Evolutionary conservation across 2,113 vertebrate species (phyloP), one percentile per base, ranked within the genome.

Genomic region (Laterallus jamaicensis): DNA sequence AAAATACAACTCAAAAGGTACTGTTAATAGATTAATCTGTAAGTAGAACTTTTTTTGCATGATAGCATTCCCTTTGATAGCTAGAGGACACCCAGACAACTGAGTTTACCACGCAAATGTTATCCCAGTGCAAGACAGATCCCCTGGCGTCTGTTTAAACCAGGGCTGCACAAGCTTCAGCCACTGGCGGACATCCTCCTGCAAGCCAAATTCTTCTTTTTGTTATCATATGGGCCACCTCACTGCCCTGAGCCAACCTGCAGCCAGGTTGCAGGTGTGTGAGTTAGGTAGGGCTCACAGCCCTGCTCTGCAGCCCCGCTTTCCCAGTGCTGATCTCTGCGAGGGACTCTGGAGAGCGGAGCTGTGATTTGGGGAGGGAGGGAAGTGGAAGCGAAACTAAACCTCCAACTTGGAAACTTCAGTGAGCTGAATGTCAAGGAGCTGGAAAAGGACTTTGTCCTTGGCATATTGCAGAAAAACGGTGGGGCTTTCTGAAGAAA

Each of bases 1-100:
- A 95, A 97, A 96, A 97, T 82, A 76, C 91, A 97, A 95, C 82
- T 94, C 92, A 62, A 52, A 81, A 76, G 13, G 20, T 6, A 77
- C 8, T 26, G 70, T 42, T 69, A 59, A 11, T 66, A n/a, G 24
- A 60, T 32, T 71, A 40, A 60, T 31, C n/a, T 47, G 44, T 35
- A 64, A 74, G 54, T 68, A 70, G 77, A 90, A 58, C 12, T 82
- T 4, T 47, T 49, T 49, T 67, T 64, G 17, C 19, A 29, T 32
- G 31, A 40, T 58, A 82, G n/a, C 32, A 52, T 42, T 83, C 44
- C 25, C 40, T 84, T 78, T 12, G 15, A 15, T 40, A 63, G 12
- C n/a, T 76, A 54, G 25, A 73, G 19, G 15, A 66, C 5, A 12
- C 28, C 8, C 56, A 85, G 88, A 62, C 2, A n/a, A 42, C 26